phyloP scores from a whole-genome alignment of 2,797 vertebrate genomes.

The Lepidocolaptes lacrymiger region DNA sequence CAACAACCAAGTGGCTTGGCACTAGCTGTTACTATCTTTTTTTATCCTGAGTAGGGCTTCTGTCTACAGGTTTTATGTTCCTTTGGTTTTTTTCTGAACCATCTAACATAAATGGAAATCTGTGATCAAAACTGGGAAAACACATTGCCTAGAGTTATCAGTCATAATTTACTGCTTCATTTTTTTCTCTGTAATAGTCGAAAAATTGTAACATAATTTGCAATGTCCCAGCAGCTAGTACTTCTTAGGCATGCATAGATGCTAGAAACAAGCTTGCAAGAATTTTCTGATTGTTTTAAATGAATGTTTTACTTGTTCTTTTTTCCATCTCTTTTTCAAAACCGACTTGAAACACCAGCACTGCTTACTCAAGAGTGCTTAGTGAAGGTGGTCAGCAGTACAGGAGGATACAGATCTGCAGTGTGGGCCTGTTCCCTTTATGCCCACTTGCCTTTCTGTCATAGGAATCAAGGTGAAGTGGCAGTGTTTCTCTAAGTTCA shows the following conservation, averaged over 20 bases:
- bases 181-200: background rate
- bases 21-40: background rate
- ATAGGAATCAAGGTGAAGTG: background rate
- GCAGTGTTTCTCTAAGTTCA: background rate
- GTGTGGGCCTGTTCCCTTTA: background rate
- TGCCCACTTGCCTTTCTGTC: background rate
- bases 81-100: background rate
- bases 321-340: background rate
- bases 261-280: conserved; percentile 8
- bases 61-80: background rate
- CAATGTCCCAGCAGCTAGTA: background rate
- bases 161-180: background rate
- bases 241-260: background rate
- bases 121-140: background rate
- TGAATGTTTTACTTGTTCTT: background rate
- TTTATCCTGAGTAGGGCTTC: background rate
- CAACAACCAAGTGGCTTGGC: background rate
- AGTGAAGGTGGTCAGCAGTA: background rate
- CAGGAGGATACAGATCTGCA: background rate
- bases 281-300: background rate
- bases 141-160: background rate
- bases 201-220: background rate
- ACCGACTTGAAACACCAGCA: background rate
- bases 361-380: background rate
- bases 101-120: background rate